Conservation (phyloP, 2,888 invertebrate genomes). For the Pristionchus mayeri region DNA sequence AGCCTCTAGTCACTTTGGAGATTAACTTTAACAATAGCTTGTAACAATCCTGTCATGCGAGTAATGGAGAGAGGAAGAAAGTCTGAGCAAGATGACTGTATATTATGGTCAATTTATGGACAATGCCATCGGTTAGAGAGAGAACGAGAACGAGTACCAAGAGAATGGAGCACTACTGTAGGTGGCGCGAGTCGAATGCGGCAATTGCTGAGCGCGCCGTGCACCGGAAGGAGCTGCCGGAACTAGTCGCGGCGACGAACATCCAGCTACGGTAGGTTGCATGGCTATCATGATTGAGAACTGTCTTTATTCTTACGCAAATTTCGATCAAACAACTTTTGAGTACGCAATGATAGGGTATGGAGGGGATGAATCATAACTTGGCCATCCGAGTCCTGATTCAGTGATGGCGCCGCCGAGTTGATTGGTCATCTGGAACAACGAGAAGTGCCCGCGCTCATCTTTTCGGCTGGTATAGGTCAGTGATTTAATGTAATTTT, state of each 20-base stretch:
- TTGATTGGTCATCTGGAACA: neutral
- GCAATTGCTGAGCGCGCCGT: neutral
- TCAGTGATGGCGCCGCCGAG: neutral
- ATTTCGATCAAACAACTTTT: too few relatives aligned
- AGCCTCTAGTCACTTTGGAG: neutral
- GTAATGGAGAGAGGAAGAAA: neutral
- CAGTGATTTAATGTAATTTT: too few relatives aligned
- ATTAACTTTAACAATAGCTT: neutral
- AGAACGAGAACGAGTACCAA: too few relatives aligned
- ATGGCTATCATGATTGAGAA: neutral
- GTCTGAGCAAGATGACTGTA: neutral
- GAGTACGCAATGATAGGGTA: too few relatives aligned
- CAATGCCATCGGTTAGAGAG: too few relatives aligned
- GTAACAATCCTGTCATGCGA: too few relatives aligned
- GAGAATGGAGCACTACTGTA: too few relatives aligned
- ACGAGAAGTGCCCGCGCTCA: neutral
- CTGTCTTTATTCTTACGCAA: too few relatives aligned
- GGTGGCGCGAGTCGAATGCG: conserved; percentile 2
- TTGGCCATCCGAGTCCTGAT: neutral
- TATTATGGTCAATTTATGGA: neutral
- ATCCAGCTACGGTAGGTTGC: neutral
- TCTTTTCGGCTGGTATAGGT: conserved; percentile 10
- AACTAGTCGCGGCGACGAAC: neutral
- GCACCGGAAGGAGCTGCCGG: neutral
- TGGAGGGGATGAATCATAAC: neutral